A percentile compares a stretch with the other conserved stretches of the same genome.
These are phyloP conservation scores for Aphrocallistes beatrix DNA, from an alignment of 37 sponge, comb jelly and placozoan genomes.

Conservation along the genomic window DNA sequence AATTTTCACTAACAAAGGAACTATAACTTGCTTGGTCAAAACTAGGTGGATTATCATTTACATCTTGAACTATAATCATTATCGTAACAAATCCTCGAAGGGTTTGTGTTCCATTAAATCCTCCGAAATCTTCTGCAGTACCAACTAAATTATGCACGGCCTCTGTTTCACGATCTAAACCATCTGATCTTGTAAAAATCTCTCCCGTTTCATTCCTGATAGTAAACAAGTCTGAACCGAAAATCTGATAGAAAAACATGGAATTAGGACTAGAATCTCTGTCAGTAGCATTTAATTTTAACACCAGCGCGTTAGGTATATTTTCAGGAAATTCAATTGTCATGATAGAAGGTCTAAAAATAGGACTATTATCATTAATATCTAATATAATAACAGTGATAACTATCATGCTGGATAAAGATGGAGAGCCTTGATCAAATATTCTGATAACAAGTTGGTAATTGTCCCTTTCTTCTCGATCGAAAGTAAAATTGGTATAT, in stretches of 20 bases:
- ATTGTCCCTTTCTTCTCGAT: constrained; percentile 19
- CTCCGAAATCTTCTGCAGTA: neutral
- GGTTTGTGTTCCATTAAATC: neutral
- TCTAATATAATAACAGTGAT: neutral
- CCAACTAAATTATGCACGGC: constrained; percentile 6
- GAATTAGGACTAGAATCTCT: neutral
- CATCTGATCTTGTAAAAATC: neutral
- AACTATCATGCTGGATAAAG: neutral
- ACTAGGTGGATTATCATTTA: neutral
- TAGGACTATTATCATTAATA: constrained; percentile 21
- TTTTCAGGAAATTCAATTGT: neutral
- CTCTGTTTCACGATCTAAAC: neutral
- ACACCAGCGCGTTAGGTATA: neutral
- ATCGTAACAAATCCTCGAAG: neutral
- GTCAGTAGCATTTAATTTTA: neutral
- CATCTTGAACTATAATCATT: neutral
- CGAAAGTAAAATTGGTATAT: constrained; percentile 2
- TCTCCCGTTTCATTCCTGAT: neutral
- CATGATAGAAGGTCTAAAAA: neutral
- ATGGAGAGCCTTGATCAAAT: constrained; percentile 11
- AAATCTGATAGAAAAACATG: neutral
- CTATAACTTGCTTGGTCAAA: neutral
- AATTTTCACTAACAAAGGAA: neutral
- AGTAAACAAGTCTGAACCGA: neutral
- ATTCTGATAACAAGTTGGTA: neutral